phyloP scores from a whole-genome alignment of 2,797 vertebrate species.

The Babyrousa celebensis region DNA sequence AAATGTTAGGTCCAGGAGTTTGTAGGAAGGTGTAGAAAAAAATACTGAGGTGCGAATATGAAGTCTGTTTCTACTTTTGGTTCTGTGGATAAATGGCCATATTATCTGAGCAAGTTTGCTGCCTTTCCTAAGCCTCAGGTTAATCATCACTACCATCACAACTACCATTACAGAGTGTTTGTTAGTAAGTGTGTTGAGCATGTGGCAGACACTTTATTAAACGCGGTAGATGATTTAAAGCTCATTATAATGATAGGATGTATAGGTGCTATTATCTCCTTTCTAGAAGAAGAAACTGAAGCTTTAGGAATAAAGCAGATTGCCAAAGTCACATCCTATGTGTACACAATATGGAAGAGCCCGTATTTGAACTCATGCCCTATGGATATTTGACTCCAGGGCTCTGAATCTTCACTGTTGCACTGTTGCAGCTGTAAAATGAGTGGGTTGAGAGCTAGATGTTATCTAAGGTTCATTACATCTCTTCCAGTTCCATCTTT shows the following conservation, averaged over 20 bases:
- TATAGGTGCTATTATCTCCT: not conserved
- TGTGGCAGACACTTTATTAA: constrained; percentile 54
- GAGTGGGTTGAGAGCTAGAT: constrained; percentile 46
- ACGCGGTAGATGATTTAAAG: constrained; percentile 57
- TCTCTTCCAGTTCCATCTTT: not conserved
- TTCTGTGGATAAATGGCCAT: constrained; percentile 24
- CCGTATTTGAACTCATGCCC: not conserved
- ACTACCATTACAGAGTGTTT: not conserved
- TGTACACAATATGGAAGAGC: not conserved
- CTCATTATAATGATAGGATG: not conserved
- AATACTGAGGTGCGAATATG: not conserved
- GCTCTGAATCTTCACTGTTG: not conserved
- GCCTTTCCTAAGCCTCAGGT: not conserved
- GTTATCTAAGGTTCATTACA: not conserved
- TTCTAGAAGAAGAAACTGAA: constrained; percentile 29
- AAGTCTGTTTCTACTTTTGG: constrained; percentile 53
- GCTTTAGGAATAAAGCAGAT: constrained; percentile 53
- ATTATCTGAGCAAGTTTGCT: constrained; percentile 46
- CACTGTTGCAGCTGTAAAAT: constrained; percentile 49
- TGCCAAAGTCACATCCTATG: not conserved
- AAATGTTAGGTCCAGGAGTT: not conserved
- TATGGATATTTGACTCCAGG: not conserved
- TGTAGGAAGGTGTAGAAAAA: constrained; percentile 54
- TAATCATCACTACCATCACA: too few species aligned
- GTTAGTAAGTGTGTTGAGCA: not conserved